Conservation (phyloP, 2,113 vertebrate genomes). For the Scomber japonicus region DNA sequence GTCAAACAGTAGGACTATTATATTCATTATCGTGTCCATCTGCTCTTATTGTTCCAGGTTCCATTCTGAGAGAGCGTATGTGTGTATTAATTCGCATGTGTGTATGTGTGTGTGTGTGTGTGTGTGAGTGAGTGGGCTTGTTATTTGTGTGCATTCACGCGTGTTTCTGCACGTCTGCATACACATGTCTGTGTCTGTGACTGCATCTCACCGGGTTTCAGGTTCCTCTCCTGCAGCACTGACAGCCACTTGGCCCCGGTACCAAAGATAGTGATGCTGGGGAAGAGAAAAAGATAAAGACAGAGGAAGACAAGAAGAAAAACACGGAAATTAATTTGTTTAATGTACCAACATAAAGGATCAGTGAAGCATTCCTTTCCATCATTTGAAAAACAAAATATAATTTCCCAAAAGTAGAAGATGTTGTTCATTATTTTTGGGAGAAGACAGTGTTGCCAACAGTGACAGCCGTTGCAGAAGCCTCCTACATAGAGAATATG, state of each 20-base stretch:
- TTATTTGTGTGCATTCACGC: slow-evolving; percentile 42
- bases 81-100: not conserved
- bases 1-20: slow-evolving; percentile 48
- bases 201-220: slow-evolving; percentile 91
- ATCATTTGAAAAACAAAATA: not conserved
- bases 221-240: slow-evolving; percentile 91
- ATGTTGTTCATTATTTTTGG: not conserved
- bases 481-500: slow-evolving; percentile 51
- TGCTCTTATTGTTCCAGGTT: slow-evolving; percentile 49
- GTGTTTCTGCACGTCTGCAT: slow-evolving; percentile 25
- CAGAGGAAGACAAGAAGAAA: not conserved
- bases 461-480: slow-evolving; percentile 34
- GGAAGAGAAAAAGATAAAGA: slow-evolving; percentile 21
- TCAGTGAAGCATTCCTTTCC: not conserved
- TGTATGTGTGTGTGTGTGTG: not conserved
- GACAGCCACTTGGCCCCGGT: slow-evolving; percentile 96
- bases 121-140: not conserved
- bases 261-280: slow-evolving; percentile 95
- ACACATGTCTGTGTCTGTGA: not conserved
- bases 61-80: not conserved
- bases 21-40: slow-evolving; percentile 59
- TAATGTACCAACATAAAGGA: not conserved
- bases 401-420: not conserved
- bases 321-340: not conserved
- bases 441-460: slow-evolving; percentile 24